phyloP scores from a whole-genome alignment of 2,113 vertebrate genomes.

The Lichenostomus cassidix region DNA sequence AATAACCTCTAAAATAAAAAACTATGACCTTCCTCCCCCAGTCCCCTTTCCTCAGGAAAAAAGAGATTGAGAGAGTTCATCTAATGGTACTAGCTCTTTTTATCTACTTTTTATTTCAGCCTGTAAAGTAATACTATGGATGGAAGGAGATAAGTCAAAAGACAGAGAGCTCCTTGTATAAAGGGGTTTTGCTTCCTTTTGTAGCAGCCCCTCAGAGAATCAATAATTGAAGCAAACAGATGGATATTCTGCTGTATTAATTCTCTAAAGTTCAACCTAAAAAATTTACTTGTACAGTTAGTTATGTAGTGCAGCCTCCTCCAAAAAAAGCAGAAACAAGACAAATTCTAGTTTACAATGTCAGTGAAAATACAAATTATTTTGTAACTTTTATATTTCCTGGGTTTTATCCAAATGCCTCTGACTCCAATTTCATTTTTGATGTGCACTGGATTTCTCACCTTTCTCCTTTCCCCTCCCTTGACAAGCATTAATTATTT shows the following conservation, averaged over 20 bases:
- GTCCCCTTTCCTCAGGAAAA: neutral
- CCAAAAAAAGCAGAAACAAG: neutral
- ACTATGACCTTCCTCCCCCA: neutral
- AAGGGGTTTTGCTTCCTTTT: neutral
- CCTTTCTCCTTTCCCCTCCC: neutral
- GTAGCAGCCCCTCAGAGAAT: constrained; percentile 27
- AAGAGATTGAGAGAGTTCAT: neutral
- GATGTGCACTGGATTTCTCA: neutral
- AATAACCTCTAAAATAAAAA: constrained; percentile 15
- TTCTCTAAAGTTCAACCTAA: neutral
- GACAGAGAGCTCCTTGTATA: neutral
- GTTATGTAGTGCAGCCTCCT: neutral
- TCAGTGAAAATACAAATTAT: neutral
- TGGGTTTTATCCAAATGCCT: neutral
- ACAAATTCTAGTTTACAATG: neutral
- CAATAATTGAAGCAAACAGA: constrained; percentile 11
- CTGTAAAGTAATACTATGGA: neutral
- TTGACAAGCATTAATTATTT: constrained; percentile 2
- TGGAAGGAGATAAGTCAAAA: constrained; percentile 14
- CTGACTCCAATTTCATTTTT: neutral
- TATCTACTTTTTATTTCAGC: constrained; percentile 19
- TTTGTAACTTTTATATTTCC: neutral
- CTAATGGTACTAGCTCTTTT: neutral
- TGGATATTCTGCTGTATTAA: neutral
- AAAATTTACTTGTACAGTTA: neutral